These are phyloP conservation scores for Caenorhabditis imperialis DNA, from an alignment of 2,888 invertebrate genomes.

Conservation along the genomic window DNA sequence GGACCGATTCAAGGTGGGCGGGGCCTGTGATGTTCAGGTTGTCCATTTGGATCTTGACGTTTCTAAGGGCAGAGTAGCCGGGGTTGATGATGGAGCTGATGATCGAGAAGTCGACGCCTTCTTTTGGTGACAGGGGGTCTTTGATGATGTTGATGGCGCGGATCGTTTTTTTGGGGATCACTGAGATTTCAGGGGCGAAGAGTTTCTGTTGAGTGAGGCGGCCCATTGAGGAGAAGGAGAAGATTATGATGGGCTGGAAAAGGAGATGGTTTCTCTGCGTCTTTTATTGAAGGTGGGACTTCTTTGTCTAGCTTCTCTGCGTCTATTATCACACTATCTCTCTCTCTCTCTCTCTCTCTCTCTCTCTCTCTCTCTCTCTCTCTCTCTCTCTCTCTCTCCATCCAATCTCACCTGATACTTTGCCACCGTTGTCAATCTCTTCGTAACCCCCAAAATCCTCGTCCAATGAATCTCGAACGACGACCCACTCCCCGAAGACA, in stretches of 20 bases:
- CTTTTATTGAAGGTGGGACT: too few relatives aligned
- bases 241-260: constrained; percentile 57
- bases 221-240: constrained; percentile 51
- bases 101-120: constrained; percentile 48
- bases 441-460: constrained; percentile 9
- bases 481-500: constrained; percentile 9
- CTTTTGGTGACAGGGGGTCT: constrained; percentile 44
- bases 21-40: neutral
- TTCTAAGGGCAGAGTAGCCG: constrained; percentile 53
- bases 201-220: constrained; percentile 52
- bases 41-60: constrained; percentile 32
- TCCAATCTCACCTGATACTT: constrained; percentile 41
- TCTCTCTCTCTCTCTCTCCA: too few relatives aligned
- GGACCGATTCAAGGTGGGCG: constrained; percentile 24
- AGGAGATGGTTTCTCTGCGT: too few relatives aligned
- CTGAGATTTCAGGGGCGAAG: constrained; percentile 20
- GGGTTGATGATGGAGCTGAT: constrained; percentile 62
- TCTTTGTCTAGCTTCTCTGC: too few relatives aligned
- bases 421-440: constrained; percentile 43
- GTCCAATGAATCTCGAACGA: constrained; percentile 54
- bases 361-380: too few relatives aligned
- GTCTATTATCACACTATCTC: too few relatives aligned
- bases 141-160: constrained; percentile 54
- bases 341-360: too few relatives aligned
- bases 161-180: constrained; percentile 47